Percentiles rank a stretch among this genome's conserved stretches.
Evolutionary conservation across 1,140 invertebrate genomes (phyloP).

Genomic region (Drosophila nikananu): DNA sequence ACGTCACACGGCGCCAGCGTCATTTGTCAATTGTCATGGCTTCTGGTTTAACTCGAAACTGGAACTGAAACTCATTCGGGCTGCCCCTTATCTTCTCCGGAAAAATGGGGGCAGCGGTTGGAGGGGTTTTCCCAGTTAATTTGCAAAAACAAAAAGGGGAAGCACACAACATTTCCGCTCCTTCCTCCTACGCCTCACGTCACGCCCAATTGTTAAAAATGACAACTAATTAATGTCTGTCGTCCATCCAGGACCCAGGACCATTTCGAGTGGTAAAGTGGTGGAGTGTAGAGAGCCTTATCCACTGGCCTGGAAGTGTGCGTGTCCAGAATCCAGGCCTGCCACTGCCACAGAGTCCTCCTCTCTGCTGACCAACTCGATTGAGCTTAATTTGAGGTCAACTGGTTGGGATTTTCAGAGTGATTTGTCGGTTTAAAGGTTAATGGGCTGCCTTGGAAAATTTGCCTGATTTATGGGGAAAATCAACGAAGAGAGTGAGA

Average conservation of each 20-base stretch:
- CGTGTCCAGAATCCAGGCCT: constrained; percentile 14
- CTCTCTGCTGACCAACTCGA: constrained; percentile 7
- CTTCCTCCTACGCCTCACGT: constrained; percentile 40
- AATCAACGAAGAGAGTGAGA: neutral
- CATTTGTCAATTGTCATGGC: constrained; percentile 69
- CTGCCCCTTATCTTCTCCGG: constrained; percentile 7
- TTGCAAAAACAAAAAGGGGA: constrained; percentile 19
- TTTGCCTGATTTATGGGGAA: constrained; percentile 1
- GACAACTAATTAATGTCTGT: constrained; percentile 83
- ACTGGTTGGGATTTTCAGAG: constrained; percentile 33
- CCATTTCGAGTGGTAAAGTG: neutral
- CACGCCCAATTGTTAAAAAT: constrained; percentile 82
- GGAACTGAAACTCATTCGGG: constrained; percentile 8
- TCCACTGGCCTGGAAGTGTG: constrained; percentile 7
- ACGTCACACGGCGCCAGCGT: constrained; percentile 73
- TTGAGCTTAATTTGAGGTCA: constrained; percentile 51
- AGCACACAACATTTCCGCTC: constrained; percentile 17
- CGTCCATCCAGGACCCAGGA: constrained; percentile 44
- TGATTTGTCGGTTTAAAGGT: constrained; percentile 52
- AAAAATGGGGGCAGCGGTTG: neutral
- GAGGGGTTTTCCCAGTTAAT: constrained; percentile 15
- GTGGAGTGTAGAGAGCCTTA: constrained; percentile 1
- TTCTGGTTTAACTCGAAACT: constrained; percentile 41
- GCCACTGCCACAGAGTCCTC: neutral
- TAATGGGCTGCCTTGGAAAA: constrained; percentile 30